Evolutionary conservation across 2,113 vertebrate species (phyloP).

Genomic region (Petrocephalus microphthalmus): DNA sequence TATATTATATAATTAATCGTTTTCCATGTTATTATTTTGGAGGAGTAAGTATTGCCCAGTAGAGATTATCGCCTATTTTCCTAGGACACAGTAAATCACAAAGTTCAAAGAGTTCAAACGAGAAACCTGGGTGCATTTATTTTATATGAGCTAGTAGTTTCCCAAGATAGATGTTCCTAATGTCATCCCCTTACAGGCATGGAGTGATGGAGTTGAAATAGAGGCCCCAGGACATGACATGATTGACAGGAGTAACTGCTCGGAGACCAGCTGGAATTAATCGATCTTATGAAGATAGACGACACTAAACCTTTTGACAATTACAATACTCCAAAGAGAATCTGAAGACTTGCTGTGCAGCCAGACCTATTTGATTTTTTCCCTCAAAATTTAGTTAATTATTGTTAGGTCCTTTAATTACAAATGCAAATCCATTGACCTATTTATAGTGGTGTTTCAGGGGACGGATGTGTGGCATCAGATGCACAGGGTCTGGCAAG

Average conservation of each 20-base stretch:
- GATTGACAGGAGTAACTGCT: conserved; percentile 29
- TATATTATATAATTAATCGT: not conserved
- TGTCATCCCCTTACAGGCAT: conserved; percentile 31
- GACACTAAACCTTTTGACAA: conserved; percentile 14
- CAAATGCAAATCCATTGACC: conserved; percentile 1
- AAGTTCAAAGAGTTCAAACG: not conserved
- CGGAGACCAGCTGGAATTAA: conserved; percentile 17
- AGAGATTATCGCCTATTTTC: not conserved
- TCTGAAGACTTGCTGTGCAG: not conserved
- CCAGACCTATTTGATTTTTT: not conserved
- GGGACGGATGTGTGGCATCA: not conserved
- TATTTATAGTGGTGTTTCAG: not conserved
- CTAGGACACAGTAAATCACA: not conserved
- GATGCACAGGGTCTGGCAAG: not conserved
- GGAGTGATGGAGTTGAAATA: conserved; percentile 23
- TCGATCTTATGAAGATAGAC: conserved; percentile 29
- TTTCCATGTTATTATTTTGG: not conserved
- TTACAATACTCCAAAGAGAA: conserved; percentile 15
- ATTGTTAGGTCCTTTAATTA: not conserved
- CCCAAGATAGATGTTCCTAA: conserved; percentile 24
- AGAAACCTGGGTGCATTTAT: not conserved
- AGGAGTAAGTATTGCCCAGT: not conserved
- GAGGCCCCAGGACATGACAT: conserved; percentile 15
- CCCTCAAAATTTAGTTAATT: not conserved
- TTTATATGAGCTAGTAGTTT: conserved; percentile 19